Evolutionary conservation across 2,113 vertebrate species (phyloP).

Genomic region (Mungos mungo): DNA sequence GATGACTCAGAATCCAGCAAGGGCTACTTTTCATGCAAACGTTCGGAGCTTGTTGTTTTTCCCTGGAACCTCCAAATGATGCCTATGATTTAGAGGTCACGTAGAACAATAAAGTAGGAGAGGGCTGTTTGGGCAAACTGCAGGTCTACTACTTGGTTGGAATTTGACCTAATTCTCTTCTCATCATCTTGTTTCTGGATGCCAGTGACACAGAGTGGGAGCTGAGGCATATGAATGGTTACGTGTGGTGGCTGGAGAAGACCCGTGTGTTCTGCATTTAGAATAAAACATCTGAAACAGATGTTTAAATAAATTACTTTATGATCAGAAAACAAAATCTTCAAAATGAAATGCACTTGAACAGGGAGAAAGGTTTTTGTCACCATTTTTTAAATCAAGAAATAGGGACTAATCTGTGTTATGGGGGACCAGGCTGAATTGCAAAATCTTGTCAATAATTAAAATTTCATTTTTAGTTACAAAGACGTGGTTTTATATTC

Average conservation of each 20-base stretch:
- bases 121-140: neutral
- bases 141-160: neutral
- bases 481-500: conserved; percentile 49
- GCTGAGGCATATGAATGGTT: neutral
- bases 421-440: conserved; percentile 43
- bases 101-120: neutral
- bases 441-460: conserved; percentile 57
- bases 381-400: conserved; percentile 50
- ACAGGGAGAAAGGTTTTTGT: conserved; percentile 8
- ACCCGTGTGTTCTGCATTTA: neutral
- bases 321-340: neutral
- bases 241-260: neutral
- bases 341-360: conserved; percentile 23
- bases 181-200: neutral
- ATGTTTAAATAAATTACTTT: conserved; percentile 37
- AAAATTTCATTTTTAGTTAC: conserved; percentile 63
- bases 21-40: neutral
- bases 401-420: conserved; percentile 64
- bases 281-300: conserved; percentile 6
- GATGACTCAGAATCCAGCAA: neutral
- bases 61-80: neutral
- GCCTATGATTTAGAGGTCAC: rapidly evolving
- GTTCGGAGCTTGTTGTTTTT: neutral
- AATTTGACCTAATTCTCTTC: neutral
- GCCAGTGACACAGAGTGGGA: neutral